phyloP scores from a whole-genome alignment of 2,113 vertebrate genomes.

The Myxocyprinus asiaticus region DNA sequence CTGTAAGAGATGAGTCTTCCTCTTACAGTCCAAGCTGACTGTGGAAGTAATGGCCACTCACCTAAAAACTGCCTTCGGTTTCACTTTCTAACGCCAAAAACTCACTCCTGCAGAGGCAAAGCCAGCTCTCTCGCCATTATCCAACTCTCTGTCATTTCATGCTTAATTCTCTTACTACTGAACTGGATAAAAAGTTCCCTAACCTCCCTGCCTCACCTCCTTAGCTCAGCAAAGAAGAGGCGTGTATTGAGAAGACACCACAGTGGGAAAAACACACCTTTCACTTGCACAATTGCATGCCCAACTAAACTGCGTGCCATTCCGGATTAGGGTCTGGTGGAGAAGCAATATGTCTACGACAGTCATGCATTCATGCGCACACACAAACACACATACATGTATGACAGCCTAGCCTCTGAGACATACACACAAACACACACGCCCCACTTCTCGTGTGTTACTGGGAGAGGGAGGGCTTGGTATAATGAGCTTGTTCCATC shows the following conservation, averaged over 20 bases:
- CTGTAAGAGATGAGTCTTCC: slow-evolving; percentile 10
- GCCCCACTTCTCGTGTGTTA: slow-evolving; percentile 61
- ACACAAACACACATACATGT: too few relatives aligned
- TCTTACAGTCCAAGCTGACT: slow-evolving; percentile 6
- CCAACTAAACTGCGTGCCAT: slow-evolving; percentile 68
- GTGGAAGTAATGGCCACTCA: slow-evolving; percentile 30
- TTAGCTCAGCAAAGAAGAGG: slow-evolving; percentile 5
- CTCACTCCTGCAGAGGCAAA: slow-evolving; percentile 17
- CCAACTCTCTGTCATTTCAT: slow-evolving; percentile 36
- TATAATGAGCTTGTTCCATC: slow-evolving; percentile 67
- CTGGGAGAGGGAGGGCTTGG: slow-evolving; percentile 53
- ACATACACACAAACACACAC: neutral
- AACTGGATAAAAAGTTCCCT: slow-evolving; percentile 31
- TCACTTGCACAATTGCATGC: slow-evolving; percentile 32
- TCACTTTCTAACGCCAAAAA: slow-evolving; percentile 31
- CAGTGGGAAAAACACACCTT: slow-evolving; percentile 50
- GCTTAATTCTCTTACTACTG: slow-evolving; percentile 40
- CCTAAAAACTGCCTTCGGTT: slow-evolving; percentile 32
- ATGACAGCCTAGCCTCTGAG: slow-evolving; percentile 19
- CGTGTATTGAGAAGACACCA: slow-evolving; percentile 14
- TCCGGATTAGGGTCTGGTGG: slow-evolving; percentile 59
- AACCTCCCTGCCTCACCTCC: slow-evolving; percentile 2
- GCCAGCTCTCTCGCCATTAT: slow-evolving; percentile 2
- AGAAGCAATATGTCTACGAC: slow-evolving; percentile 56
- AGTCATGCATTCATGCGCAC: neutral